Percentiles rank a stretch among this genome's conserved stretches.
These are phyloP conservation scores for Ptilonorhynchus violaceus DNA, from an alignment of 2,113 vertebrate genomes.

Conservation along the genomic window DNA sequence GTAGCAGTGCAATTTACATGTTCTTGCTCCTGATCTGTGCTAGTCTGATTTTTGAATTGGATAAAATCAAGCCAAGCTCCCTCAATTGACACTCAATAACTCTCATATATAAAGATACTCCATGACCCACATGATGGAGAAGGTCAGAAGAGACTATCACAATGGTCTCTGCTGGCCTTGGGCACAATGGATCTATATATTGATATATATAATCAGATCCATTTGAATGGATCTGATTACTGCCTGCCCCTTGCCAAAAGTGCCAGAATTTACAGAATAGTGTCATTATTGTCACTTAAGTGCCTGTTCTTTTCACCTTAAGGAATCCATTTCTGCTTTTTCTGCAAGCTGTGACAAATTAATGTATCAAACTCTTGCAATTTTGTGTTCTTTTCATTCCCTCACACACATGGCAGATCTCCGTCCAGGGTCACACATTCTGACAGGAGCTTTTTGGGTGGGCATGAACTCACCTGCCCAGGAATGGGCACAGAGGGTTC, in stretches of 20 bases:
- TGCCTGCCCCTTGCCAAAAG: background rate
- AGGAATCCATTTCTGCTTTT: background rate
- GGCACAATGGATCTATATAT: fast-evolving
- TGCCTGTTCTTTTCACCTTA: background rate
- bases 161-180: background rate
- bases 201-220: too few species aligned
- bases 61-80: background rate
- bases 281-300: background rate
- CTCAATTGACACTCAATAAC: background rate
- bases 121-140: background rate
- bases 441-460: background rate
- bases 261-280: background rate
- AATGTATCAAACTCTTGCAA: background rate
- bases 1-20: fast-evolving
- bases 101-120: background rate
- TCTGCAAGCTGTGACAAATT: background rate
- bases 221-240: background rate
- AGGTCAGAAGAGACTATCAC: background rate
- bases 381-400: background rate
- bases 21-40: background rate
- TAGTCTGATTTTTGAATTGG: background rate
- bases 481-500: background rate
- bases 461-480: background rate
- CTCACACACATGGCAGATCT: background rate
- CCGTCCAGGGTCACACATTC: background rate